Evolutionary conservation across 2,888 invertebrate genomes (phyloP).

Genomic region (Herminia tarsipennalis): DNA sequence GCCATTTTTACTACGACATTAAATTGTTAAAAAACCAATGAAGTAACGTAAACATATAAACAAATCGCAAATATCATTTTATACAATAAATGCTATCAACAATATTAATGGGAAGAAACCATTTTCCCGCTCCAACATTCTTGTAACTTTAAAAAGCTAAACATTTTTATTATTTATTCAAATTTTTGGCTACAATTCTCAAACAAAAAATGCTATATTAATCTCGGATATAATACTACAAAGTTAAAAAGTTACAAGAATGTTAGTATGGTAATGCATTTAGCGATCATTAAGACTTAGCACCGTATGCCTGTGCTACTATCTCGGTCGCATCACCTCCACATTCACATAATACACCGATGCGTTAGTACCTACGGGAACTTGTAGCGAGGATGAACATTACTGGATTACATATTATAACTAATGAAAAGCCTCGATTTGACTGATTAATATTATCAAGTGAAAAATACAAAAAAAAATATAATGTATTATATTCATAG

Average conservation of each 20-base stretch:
- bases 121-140: conserved; percentile 47
- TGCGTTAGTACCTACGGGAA: conserved; percentile 51
- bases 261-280: conserved; percentile 16
- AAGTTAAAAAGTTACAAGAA: conserved; percentile 7
- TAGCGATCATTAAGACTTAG: conserved; percentile 27
- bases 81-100: conserved; percentile 67
- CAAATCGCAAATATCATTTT: conserved; percentile 49
- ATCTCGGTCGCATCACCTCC: conserved; percentile 30
- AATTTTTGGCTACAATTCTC: too few species aligned
- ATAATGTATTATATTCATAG: neutral
- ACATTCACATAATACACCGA: conserved; percentile 44
- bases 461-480: too few species aligned
- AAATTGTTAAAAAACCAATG: neutral
- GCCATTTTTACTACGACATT: too few species aligned
- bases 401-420: conserved; percentile 24
- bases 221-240: conserved; percentile 14
- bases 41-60: conserved; percentile 18
- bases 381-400: conserved; percentile 53
- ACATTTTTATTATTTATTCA: too few species aligned
- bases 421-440: conserved; percentile 20
- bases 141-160: conserved; percentile 23
- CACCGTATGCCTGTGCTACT: conserved; percentile 22
- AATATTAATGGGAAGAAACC: conserved; percentile 56
- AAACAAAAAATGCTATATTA: too few species aligned
- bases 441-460: neutral